Evolutionary conservation across 2,113 vertebrate genomes (phyloP), one percentile per base, ranked within the genome.

Genomic region (Gadus chalcogrammus): DNA sequence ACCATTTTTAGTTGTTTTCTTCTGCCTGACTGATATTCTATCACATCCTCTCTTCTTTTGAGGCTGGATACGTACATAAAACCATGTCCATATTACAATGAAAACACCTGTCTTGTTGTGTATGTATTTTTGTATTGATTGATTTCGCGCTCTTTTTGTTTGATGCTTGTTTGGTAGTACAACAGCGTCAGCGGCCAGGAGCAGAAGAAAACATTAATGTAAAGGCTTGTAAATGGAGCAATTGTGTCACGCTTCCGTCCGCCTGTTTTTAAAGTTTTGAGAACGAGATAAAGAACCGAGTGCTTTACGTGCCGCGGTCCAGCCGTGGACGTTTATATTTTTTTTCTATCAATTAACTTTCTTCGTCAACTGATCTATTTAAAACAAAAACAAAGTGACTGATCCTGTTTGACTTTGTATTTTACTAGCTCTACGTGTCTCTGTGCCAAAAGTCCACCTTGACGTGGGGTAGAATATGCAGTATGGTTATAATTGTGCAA

Each of bases 391-490:
- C 20, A 71, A 75, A 66, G 55, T 75, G 18, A 83, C 72, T 56
- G 0, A 69, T 24, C 64, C 17, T 48, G 42, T 67, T 78, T 67
- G 56, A 68, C 56, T 16, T 28, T 78, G 74, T 83, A 73, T 60
- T 65, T 64, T 69, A 74, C 79, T 64, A 62, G 13, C 24, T 62
- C 75, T 75, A 78, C 62, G 38, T 69, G 20, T 64, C 71, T 71
- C 74, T 71, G 78, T 89, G 85, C 84, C 84, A 89, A 48, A 85
- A 82, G 31, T 53, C 79, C 52, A 73, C 15, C 13, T 64, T 38
- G 27, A 27, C 38, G 62, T 35, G 61, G 31, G 42, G 31, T 38
- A 6, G 16, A 16, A 38, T 2, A n/a, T 64, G 15, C 31, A 64
- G 28, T 64, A 17, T 38, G n/a, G 31, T 9, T 42, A n/a, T 61